Evolutionary conservation across 2,888 invertebrate genomes (phyloP).

Genomic region (Calliscelio sp.): DNA sequence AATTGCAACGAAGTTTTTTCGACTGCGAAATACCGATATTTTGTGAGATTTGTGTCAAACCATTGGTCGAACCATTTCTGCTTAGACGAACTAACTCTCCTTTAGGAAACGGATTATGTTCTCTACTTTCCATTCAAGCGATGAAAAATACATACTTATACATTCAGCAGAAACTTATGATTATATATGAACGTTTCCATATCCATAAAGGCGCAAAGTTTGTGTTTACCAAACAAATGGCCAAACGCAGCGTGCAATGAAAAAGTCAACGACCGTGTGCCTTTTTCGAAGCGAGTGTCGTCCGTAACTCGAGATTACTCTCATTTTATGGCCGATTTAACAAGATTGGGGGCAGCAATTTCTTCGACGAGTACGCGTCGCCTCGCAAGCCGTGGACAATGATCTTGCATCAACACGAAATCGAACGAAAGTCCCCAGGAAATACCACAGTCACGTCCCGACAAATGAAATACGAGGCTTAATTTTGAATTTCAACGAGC

Average conservation of each 20-base stretch:
- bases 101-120: slow-evolving; percentile 29
- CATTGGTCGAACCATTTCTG: slow-evolving; percentile 34
- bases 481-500: slow-evolving; percentile 44
- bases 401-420: slow-evolving; percentile 34
- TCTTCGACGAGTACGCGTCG: slow-evolving; percentile 45
- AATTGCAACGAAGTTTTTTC: slow-evolving; percentile 13
- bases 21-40: slow-evolving; percentile 26
- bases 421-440: not conserved
- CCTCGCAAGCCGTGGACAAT: slow-evolving; percentile 37
- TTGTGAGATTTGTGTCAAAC: slow-evolving; percentile 24
- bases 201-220: slow-evolving; percentile 2
- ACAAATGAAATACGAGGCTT: slow-evolving; percentile 27
- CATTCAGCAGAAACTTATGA: not conserved
- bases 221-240: slow-evolving; percentile 39
- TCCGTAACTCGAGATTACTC: slow-evolving; percentile 81
- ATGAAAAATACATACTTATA: slow-evolving; percentile 23
- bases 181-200: slow-evolving; percentile 6
- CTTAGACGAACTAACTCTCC: slow-evolving; percentile 14
- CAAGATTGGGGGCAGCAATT: slow-evolving; percentile 75
- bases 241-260: not conserved
- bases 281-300: slow-evolving; percentile 74
- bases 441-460: slow-evolving; percentile 9
- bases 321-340: slow-evolving; percentile 82
- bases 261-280: slow-evolving; percentile 74
- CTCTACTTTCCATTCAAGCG: slow-evolving; percentile 21